Conservation (phyloP, 2,113 vertebrate species). For the Aspiorhynchus laticeps region DNA sequence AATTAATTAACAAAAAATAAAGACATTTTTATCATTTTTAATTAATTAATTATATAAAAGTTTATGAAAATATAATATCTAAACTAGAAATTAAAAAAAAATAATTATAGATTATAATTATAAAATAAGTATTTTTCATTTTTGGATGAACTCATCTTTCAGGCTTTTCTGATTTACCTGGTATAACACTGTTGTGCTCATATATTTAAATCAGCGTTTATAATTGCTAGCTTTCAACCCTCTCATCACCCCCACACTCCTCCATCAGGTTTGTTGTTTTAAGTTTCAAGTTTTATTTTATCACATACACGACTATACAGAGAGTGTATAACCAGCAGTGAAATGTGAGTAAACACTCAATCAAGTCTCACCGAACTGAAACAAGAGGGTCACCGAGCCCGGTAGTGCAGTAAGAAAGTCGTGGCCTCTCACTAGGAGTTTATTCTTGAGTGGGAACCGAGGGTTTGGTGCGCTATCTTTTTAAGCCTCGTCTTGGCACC, state of each 20-base stretch:
- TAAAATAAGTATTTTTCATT: background rate
- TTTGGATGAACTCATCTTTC: background rate
- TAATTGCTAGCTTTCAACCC: constrained; percentile 1
- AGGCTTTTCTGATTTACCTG: background rate
- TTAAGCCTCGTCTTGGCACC: constrained; percentile 17
- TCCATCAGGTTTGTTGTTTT: background rate
- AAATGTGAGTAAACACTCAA: constrained; percentile 6
- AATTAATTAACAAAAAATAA: no score
- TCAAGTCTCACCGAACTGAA: background rate
- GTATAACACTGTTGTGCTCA: background rate
- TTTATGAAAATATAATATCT: no score
- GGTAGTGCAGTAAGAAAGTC: background rate
- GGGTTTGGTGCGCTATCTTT: background rate
- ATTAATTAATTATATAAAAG: no score
- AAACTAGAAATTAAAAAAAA: no score
- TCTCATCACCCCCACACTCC: background rate
- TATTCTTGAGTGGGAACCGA: background rate
- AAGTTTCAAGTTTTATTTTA: no score
- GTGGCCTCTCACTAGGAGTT: background rate
- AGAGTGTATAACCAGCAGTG: no score
- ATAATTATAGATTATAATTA: no score
- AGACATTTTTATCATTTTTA: no score
- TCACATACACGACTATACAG: no score
- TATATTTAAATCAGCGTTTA: background rate
- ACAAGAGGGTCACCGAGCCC: background rate